A percentile compares a stretch with the other conserved stretches of the same genome.
Conservation (phyloP, 2,797 vertebrate species). For the Catostomus latipinnis region DNA sequence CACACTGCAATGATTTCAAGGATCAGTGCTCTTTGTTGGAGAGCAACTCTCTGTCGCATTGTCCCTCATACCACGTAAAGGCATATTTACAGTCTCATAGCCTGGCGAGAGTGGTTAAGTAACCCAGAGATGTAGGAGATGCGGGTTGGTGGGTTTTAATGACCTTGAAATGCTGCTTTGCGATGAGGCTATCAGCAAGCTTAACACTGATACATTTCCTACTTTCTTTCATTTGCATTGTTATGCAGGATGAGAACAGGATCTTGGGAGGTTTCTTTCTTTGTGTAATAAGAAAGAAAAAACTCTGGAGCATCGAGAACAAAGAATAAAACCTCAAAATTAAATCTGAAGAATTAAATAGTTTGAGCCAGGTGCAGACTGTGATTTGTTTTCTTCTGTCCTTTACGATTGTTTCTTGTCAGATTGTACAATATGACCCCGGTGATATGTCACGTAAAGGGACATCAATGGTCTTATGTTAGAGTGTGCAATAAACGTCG, state of each 20-base stretch:
- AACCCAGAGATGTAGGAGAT: conserved; percentile 1
- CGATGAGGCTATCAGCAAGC: not conserved
- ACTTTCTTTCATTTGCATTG: conserved; percentile 38
- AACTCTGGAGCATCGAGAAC: not conserved
- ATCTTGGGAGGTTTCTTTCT: conserved; percentile 41
- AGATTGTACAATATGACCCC: not conserved
- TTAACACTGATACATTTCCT: conserved; percentile 21
- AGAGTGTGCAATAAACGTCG: no score
- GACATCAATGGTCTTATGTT: no score
- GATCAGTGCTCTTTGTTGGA: conserved; percentile 1
- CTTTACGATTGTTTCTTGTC: not conserved
- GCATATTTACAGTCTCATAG: conserved; percentile 23
- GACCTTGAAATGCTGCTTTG: conserved; percentile 28
- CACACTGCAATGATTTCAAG: conserved; percentile 25
- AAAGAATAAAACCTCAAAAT: not conserved
- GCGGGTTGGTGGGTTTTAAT: not conserved
- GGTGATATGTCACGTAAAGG: not conserved
- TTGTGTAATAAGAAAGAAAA: conserved; percentile 27
- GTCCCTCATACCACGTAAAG: conserved; percentile 2
- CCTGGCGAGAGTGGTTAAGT: not conserved
- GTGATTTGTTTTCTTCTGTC: not conserved
- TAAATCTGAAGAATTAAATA: not conserved
- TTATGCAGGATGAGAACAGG: not conserved
- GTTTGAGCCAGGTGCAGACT: not conserved
- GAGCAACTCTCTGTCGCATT: conserved; percentile 3